phyloP scores from a whole-genome alignment of 2,888 invertebrate species.

The Magallana nippona region DNA sequence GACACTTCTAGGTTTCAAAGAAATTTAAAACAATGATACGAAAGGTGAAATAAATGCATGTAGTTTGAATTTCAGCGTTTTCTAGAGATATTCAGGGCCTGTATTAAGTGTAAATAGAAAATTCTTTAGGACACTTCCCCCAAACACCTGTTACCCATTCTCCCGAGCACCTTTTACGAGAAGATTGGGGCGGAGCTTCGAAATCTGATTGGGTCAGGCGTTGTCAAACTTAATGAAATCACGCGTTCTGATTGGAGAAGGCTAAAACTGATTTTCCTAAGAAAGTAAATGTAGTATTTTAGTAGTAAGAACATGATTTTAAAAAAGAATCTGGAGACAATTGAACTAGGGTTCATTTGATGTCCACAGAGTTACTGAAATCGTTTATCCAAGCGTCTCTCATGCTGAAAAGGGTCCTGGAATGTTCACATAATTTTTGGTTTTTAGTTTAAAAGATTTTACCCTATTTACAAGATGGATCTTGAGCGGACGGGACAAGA shows the following conservation, averaged over 20 bases:
- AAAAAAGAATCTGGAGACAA: constrained; percentile 5
- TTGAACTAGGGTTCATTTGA: background rate
- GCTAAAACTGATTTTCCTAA: background rate
- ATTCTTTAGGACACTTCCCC: background rate
- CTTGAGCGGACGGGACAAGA: background rate
- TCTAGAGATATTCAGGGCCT: too few relatives aligned
- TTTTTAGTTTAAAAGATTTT: background rate
- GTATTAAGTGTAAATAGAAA: background rate
- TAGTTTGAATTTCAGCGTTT: too few relatives aligned
- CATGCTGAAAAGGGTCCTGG: too few relatives aligned
- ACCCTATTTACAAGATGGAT: background rate
- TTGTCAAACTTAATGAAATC: constrained; percentile 10
- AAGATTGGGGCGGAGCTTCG: too few relatives aligned
- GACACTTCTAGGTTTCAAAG: too few relatives aligned
- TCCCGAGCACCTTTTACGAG: background rate
- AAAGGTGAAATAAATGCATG: too few relatives aligned
- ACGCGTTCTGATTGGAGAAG: constrained; percentile 3
- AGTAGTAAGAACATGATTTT: constrained; percentile 2
- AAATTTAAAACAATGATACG: too few relatives aligned
- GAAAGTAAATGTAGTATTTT: constrained; percentile 7
- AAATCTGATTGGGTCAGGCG: constrained; percentile 8
- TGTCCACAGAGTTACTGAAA: constrained; percentile 2
- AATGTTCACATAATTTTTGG: too few relatives aligned
- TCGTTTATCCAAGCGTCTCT: background rate
- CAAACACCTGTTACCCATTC: constrained; percentile 21